A percentile compares a stretch with the other conserved stretches of the same genome.
Evolutionary conservation across 2,113 vertebrate genomes (phyloP).

Genomic region (Jacana jacana): DNA sequence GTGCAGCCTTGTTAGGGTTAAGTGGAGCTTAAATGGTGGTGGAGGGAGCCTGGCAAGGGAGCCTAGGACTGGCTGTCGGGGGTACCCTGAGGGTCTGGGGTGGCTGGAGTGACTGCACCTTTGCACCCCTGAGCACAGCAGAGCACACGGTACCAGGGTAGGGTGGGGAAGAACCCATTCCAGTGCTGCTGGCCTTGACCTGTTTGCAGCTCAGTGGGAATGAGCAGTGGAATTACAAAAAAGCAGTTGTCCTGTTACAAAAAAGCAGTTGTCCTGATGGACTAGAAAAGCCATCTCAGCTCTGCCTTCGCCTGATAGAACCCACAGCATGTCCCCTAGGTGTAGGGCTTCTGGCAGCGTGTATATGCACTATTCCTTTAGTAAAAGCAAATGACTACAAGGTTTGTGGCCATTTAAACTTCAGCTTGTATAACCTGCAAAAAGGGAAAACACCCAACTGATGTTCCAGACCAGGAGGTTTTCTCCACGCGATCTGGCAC

Average conservation of each 20-base stretch:
- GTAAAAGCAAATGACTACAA: not conserved
- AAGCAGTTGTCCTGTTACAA: not conserved
- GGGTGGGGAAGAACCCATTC: not conserved
- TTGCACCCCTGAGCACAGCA: not conserved
- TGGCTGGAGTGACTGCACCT: not conserved
- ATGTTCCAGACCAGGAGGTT: not conserved
- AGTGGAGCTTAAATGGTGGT: not conserved
- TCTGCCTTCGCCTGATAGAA: too few species aligned
- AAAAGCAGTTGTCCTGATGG: not conserved
- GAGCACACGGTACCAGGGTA: rapidly evolving
- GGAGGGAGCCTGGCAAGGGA: not conserved
- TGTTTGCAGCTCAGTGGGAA: not conserved
- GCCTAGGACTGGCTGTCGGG: not conserved
- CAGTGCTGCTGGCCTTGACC: not conserved
- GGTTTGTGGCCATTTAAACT: not conserved
- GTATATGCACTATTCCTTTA: not conserved
- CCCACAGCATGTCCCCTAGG: not conserved
- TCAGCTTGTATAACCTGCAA: not conserved
- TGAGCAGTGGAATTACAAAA: not conserved
- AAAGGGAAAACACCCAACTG: not conserved
- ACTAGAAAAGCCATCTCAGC: too few species aligned
- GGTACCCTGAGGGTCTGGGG: not conserved
- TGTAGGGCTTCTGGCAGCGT: not conserved
- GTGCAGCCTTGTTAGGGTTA: not conserved
- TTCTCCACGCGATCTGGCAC: not conserved